Conservation (phyloP, 2,797 vertebrate genomes). For the Acanthiza pusilla region DNA sequence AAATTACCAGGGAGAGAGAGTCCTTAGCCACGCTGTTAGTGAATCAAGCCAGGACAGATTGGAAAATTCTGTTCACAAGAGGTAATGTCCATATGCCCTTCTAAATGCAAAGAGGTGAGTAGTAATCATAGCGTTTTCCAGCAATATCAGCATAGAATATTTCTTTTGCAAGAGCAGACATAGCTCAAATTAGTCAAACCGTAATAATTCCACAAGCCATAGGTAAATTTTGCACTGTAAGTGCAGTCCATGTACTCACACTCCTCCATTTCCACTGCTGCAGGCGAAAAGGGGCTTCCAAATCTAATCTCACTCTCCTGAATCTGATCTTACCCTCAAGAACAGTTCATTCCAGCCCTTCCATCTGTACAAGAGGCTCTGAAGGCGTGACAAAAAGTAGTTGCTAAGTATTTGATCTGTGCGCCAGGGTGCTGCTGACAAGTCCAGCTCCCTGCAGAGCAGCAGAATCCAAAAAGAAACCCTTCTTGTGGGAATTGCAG, state of each 20-base stretch:
- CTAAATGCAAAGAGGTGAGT: neutral
- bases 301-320: neutral
- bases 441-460: neutral
- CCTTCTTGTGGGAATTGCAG: neutral
- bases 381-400: accelerated
- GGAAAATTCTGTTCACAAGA: neutral
- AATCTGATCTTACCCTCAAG: neutral
- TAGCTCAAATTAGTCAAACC: neutral
- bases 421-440: neutral
- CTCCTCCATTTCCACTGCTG: neutral
- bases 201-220: neutral
- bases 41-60: neutral
- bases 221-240: neutral
- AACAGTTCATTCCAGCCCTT: neutral
- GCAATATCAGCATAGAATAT: neutral
- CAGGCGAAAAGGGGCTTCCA: neutral
- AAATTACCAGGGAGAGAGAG: neutral
- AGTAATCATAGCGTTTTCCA: neutral
- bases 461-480: neutral
- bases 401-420: neutral
- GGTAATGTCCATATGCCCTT: neutral
- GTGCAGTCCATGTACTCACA: neutral
- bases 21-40: neutral
- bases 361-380: neutral
- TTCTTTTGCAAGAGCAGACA: neutral